Evolutionary conservation across 2,888 invertebrate genomes (phyloP), one percentile per base, ranked within the genome.

Genomic region (Ellobium chinense): DNA sequence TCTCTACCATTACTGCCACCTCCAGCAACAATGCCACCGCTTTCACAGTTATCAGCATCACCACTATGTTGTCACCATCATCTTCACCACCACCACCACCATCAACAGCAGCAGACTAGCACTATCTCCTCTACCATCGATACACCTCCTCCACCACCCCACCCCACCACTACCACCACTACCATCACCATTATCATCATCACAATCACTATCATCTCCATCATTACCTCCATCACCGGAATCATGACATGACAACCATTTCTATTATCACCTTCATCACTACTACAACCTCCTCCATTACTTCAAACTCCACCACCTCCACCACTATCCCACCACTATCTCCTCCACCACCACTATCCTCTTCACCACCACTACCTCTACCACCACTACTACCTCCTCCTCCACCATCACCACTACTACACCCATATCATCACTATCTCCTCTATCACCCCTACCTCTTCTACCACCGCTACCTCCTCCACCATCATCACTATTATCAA

Each of bases 201-300:
- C 46, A 46, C 46, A 7, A 46, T 46, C 46, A 46, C 46, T 18
- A 46, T 18, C 46, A 46, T 18, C 46, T 12, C 46, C 27, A 54
- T 31, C 69, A 24, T 36, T 39, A 27, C n/a, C 37, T n/a, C 31
- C 58, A 31, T 60, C 31, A n/a, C 31, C 21, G 7, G 27, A 18
- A 18, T 14, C 60, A 58, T 21, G n/a, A n/a, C 56, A 27, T 56
- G 34, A 60, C 34, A 58, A 60, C 12, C 60, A 36, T 18, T 56
- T 14, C 14, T 34, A 31, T 56, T 56, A 7, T 56, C 73, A 58
- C 29, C 73, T 58, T 27, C 73, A 60, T 56, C 73, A 27, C 37
- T 63, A 63, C 3, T 31, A n/a, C 7, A 62, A 63, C 12, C 62
- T 63, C 18, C 9, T 39, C 21, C 37, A 37, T 27, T 29, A 31